phyloP scores from a whole-genome alignment of 2,888 invertebrate species.

The Ectemnius lituratus region DNA sequence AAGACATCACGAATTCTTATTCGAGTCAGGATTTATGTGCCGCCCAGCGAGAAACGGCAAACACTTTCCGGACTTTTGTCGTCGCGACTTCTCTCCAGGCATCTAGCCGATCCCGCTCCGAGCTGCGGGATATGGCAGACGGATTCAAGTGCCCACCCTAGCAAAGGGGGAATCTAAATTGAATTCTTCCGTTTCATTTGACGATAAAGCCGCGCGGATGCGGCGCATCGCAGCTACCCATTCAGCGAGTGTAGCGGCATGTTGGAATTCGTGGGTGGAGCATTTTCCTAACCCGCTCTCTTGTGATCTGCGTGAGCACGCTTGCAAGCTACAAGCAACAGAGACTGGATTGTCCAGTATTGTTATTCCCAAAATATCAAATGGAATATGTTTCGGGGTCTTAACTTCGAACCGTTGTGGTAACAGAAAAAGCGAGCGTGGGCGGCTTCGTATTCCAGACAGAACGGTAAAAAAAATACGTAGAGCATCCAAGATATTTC shows the following conservation, averaged over 20 bases:
- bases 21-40: conserved; percentile 56
- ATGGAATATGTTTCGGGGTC: background rate
- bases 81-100: conserved; percentile 36
- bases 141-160: conserved; percentile 14
- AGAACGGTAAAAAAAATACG: too few species aligned
- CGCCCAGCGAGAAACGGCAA: conserved; percentile 55
- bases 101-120: conserved; percentile 30
- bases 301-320: too few species aligned
- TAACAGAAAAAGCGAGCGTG: too few species aligned
- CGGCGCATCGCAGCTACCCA: conserved; percentile 37
- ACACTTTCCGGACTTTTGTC: conserved; percentile 52
- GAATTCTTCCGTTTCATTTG: conserved; percentile 72
- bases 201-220: conserved; percentile 60
- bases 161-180: conserved; percentile 62
- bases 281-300: too few species aligned
- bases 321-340: too few species aligned
- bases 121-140: conserved; percentile 22
- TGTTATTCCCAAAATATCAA: too few species aligned
- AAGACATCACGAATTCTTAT: conserved; percentile 56
- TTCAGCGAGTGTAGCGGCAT: background rate
- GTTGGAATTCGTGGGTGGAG: too few species aligned
- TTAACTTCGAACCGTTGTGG: background rate
- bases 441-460: too few species aligned
- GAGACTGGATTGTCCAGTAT: too few species aligned
- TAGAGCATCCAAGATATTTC: background rate